Evolutionary conservation across 2,113 vertebrate genomes (phyloP).

Genomic region (Salvelinus fontinalis): DNA sequence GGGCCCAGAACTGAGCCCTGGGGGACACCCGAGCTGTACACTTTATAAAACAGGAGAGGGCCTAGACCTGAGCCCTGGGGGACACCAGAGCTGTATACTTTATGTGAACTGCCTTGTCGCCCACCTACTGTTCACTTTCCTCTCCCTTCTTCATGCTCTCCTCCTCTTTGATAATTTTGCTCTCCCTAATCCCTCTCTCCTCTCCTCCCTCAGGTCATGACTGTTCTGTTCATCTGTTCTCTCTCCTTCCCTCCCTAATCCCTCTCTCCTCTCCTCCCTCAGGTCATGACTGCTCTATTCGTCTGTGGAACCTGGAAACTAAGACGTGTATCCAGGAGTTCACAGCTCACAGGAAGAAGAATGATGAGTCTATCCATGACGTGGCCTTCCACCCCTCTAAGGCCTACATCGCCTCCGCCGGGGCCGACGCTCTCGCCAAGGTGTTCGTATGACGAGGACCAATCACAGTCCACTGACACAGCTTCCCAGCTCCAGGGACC

Average conservation of each 20-base stretch:
- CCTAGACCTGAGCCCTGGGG: too few relatives aligned
- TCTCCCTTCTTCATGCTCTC: background rate
- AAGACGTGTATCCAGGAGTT: constrained; percentile 99
- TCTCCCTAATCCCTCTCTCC: too few relatives aligned
- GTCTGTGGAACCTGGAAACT: constrained; percentile 98
- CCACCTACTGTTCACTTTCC: background rate
- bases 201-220: too few relatives aligned
- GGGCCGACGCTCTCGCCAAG: constrained; percentile 96
- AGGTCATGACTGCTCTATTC: constrained; percentile 99
- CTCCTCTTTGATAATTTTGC: too few relatives aligned
- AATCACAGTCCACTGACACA: constrained; percentile 64
- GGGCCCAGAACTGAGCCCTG: too few relatives aligned
- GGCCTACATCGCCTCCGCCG: constrained; percentile 97
- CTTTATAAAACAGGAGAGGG: too few relatives aligned
- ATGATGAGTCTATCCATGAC: constrained; percentile 95
- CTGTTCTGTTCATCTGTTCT: too few relatives aligned
- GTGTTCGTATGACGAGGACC: constrained; percentile 94
- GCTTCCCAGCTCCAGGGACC: constrained; percentile 75
- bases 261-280: constrained; percentile 29
- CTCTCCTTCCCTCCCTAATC: too few relatives aligned
- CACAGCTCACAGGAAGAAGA: constrained; percentile 98
- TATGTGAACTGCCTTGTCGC: too few relatives aligned
- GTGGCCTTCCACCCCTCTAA: constrained; percentile 98
- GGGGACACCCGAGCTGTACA: too few relatives aligned
- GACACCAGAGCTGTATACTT: too few relatives aligned